These are phyloP conservation scores for Lasioglossum oenotherae DNA, from an alignment of 2,888 invertebrate genomes.

Conservation along the genomic window DNA sequence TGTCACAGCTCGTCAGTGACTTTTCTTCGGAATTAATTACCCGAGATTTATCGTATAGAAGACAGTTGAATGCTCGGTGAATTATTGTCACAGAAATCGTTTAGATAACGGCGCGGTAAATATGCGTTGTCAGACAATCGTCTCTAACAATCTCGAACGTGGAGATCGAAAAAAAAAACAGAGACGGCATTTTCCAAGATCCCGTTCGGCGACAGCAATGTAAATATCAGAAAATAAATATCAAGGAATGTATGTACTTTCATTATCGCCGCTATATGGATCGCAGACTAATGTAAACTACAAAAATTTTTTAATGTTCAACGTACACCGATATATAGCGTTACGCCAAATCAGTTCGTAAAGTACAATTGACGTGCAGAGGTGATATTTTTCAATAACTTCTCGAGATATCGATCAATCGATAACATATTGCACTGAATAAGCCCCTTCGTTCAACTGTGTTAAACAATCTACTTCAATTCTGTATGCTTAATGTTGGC, in stretches of 20 bases:
- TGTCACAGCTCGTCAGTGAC: not conserved
- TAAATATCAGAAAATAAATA: slow-evolving; percentile 36
- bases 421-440: not conserved
- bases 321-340: not conserved
- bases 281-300: slow-evolving; percentile 10
- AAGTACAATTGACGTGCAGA: not conserved
- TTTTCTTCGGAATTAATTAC: slow-evolving; percentile 48
- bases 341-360: not conserved
- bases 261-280: slow-evolving; percentile 3
- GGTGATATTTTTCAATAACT: not conserved
- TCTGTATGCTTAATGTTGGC: not conserved
- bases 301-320: not conserved
- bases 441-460: not conserved
- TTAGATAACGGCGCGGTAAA: slow-evolving; percentile 59
- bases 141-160: slow-evolving; percentile 26
- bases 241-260: slow-evolving; percentile 6
- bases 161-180: slow-evolving; percentile 24
- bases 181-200: slow-evolving; percentile 53
- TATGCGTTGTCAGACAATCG: slow-evolving; percentile 38
- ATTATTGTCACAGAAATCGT: slow-evolving; percentile 60
- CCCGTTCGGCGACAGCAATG: slow-evolving; percentile 38
- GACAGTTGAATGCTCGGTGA: slow-evolving; percentile 43
- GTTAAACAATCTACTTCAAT: not conserved
- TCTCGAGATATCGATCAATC: not conserved
- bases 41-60: slow-evolving; percentile 40